phyloP scores from a whole-genome alignment of 2,888 invertebrate genomes.

The Crocallis elinguaria region DNA sequence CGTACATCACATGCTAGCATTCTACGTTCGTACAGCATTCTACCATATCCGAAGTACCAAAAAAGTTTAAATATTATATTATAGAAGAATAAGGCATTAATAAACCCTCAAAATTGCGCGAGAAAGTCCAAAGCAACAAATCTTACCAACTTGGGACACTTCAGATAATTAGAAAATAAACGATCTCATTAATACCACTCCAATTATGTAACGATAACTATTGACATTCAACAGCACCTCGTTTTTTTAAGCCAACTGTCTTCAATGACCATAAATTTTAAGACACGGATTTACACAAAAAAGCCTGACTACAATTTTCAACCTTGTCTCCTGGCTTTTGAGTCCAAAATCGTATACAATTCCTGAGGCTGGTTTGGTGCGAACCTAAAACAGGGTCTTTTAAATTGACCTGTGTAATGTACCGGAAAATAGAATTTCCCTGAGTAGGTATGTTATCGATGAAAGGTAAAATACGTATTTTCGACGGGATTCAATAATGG shows the following conservation, averaged over 20 bases:
- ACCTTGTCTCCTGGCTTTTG: not conserved
- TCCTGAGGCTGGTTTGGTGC: conserved; percentile 10
- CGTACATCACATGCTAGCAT: too few species aligned
- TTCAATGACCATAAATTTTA: conserved; percentile 31
- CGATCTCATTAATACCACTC: conserved; percentile 12
- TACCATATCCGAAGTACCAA: too few species aligned
- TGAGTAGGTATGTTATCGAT: conserved; percentile 57
- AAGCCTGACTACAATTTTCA: not conserved
- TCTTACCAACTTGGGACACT: not conserved
- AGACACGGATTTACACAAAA: conserved; percentile 12
- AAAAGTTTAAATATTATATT: too few species aligned
- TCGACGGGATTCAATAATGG: conserved; percentile 34
- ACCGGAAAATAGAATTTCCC: conserved; percentile 74
- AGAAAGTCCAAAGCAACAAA: not conserved
- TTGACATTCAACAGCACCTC: conserved; percentile 17
- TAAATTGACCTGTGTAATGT: conserved; percentile 72
- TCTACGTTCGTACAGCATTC: too few species aligned
- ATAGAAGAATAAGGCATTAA: not conserved
- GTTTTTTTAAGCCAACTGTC: conserved; percentile 20
- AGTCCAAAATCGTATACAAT: not conserved
- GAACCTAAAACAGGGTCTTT: conserved; percentile 38
- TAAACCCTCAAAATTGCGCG: not conserved
- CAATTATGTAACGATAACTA: conserved; percentile 9
- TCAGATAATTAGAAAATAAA: conserved; percentile 14
- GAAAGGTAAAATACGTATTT: conserved; percentile 39